These are phyloP conservation scores for Hiodon alosoides DNA, from an alignment of 2,113 vertebrate species.

Conservation along the genomic window DNA sequence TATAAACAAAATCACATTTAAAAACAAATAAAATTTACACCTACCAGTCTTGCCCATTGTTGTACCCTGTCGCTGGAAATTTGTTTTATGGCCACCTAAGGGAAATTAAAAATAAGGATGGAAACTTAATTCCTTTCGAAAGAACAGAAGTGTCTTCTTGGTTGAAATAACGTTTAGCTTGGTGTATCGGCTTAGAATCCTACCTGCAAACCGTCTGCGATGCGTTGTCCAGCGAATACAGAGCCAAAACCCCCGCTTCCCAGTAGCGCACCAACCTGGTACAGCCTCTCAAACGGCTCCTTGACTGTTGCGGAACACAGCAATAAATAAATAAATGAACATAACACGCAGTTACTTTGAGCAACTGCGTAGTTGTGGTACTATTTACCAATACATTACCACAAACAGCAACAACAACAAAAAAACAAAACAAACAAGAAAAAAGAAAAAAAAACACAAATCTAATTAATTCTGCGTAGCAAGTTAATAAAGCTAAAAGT, in stretches of 20 bases:
- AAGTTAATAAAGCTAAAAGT: too few relatives aligned
- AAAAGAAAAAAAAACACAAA: background rate
- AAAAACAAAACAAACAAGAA: background rate
- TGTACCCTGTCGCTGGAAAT: constrained; percentile 64
- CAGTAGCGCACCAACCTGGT: constrained; percentile 56
- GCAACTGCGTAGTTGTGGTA: too few relatives aligned
- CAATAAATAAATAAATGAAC: background rate
- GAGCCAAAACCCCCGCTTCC: constrained; percentile 72
- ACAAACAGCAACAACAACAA: background rate
- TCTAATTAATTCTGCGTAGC: background rate
- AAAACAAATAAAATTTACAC: constrained; percentile 33
- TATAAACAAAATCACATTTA: background rate
- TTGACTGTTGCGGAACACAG: constrained; percentile 38
- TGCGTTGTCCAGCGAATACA: constrained; percentile 61
- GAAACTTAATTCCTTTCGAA: too few relatives aligned
- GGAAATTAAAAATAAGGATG: background rate
- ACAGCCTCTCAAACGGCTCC: constrained; percentile 61
- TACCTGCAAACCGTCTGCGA: constrained; percentile 65
- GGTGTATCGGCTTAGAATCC: background rate
- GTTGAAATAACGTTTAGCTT: background rate
- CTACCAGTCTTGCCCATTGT: constrained; percentile 71
- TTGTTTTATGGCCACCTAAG: constrained; percentile 79
- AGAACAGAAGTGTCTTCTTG: background rate
- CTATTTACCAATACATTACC: too few relatives aligned
- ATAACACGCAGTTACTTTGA: background rate